A percentile compares a stretch with the other conserved stretches of the same genome.
phyloP scores from a whole-genome alignment of 2,797 vertebrate genomes.

The Pseudochaenichthys georgianus region DNA sequence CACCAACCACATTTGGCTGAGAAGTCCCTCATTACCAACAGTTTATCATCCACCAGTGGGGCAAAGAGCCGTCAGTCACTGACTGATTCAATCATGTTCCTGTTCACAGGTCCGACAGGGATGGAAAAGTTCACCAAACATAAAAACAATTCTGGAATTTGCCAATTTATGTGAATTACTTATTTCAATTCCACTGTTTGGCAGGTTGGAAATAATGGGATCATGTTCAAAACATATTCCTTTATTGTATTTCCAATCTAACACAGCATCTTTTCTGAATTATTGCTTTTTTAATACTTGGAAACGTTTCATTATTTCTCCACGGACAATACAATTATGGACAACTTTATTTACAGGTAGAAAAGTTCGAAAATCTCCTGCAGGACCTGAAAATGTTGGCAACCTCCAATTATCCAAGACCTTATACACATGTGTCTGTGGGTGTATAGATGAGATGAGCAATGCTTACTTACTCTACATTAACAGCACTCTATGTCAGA shows the following conservation, averaged over 20 bases:
- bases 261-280: not conserved
- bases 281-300: not conserved
- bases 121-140: conserved; percentile 2
- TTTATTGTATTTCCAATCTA: not conserved
- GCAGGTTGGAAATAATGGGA: not conserved
- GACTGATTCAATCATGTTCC: conserved; percentile 24
- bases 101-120: conserved; percentile 22
- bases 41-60: conserved; percentile 20
- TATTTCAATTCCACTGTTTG: not conserved
- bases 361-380: not conserved
- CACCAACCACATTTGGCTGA: not conserved
- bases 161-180: not conserved
- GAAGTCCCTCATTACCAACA: conserved; percentile 10
- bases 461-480: not conserved
- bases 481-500: not conserved
- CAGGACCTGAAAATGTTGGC: not conserved
- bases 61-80: conserved; percentile 32
- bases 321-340: not conserved
- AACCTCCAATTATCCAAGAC: not conserved
- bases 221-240: not conserved
- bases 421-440: not conserved
- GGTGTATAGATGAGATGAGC: not conserved
- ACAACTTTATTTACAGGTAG: not conserved
- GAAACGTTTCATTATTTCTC: not conserved
- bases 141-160: not conserved